A percentile compares a stretch with the other conserved stretches of the same genome.
phyloP scores from a whole-genome alignment of 1,140 invertebrate species.

The Drosophila bipectinata region DNA sequence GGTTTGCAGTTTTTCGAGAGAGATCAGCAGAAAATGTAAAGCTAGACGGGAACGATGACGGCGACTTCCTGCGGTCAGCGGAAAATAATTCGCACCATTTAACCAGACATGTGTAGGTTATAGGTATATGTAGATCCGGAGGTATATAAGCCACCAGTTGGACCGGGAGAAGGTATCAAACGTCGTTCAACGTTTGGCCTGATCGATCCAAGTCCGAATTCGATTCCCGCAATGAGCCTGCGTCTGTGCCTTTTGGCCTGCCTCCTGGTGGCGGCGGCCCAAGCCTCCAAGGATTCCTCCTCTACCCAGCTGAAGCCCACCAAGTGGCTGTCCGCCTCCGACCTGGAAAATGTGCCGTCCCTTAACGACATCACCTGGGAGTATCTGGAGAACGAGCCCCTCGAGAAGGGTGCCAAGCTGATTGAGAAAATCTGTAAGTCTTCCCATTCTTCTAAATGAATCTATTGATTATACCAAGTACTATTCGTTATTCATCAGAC shows the following conservation, averaged over 20 bases:
- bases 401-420: constrained; percentile 65
- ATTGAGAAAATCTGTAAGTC: constrained; percentile 66
- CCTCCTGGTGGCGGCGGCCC: constrained; percentile 52
- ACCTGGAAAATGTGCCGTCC: constrained; percentile 69
- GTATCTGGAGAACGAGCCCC: constrained; percentile 68
- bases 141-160: constrained; percentile 50
- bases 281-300: constrained; percentile 53
- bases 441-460: not conserved
- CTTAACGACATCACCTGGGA: constrained; percentile 70
- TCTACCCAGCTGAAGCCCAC: constrained; percentile 59
- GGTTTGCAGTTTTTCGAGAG: constrained; percentile 15
- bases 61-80: constrained; percentile 34
- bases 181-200: constrained; percentile 68
- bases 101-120: not conserved
- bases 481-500: constrained; percentile 27
- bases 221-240: constrained; percentile 54
- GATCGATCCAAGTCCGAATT: constrained; percentile 20
- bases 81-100: constrained; percentile 19
- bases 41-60: not conserved
- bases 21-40: constrained; percentile 18
- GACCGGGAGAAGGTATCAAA: constrained; percentile 48
- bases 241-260: constrained; percentile 68
- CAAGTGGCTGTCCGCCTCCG: constrained; percentile 58
- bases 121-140: not conserved
- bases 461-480: not conserved